phyloP scores from a whole-genome alignment of 1,140 invertebrate genomes.

The Diorhabda elongata region DNA sequence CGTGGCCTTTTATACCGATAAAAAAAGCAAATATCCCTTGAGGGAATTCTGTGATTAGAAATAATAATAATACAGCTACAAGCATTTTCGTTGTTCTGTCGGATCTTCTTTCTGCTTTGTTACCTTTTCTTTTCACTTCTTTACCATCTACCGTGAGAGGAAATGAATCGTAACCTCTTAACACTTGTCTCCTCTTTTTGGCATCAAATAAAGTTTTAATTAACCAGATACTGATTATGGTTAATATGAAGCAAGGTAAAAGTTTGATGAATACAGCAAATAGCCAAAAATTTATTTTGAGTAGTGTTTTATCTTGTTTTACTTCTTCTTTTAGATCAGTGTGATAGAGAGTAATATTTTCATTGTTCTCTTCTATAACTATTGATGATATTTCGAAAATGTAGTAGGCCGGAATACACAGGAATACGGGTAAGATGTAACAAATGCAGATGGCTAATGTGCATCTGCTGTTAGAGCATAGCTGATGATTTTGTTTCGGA shows the following conservation, averaged over 20 bases:
- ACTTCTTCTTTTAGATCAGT: constrained; percentile 59
- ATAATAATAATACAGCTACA: constrained; percentile 78
- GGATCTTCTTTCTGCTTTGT: constrained; percentile 64
- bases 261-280: constrained; percentile 81
- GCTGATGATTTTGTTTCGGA: constrained; percentile 55
- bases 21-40: constrained; percentile 72
- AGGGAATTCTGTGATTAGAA: constrained; percentile 83
- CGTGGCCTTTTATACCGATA: constrained; percentile 66
- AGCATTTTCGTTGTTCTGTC: constrained; percentile 89
- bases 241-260: constrained; percentile 78
- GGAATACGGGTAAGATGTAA: constrained; percentile 67
- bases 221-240: constrained; percentile 74
- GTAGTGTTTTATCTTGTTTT: constrained; percentile 53
- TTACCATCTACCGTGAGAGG: constrained; percentile 43
- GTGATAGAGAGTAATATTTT: constrained; percentile 58
- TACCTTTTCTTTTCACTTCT: constrained; percentile 40
- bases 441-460: constrained; percentile 68
- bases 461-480: constrained; percentile 67
- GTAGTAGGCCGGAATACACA: constrained; percentile 76
- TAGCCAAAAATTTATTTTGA: constrained; percentile 82
- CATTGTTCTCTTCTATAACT: constrained; percentile 45
- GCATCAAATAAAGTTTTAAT: constrained; percentile 69
- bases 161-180: constrained; percentile 60
- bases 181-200: constrained; percentile 62
- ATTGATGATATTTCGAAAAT: constrained; percentile 58